phyloP scores from a whole-genome alignment of 1,140 invertebrate genomes.

The Drosophila aff. region DNA sequence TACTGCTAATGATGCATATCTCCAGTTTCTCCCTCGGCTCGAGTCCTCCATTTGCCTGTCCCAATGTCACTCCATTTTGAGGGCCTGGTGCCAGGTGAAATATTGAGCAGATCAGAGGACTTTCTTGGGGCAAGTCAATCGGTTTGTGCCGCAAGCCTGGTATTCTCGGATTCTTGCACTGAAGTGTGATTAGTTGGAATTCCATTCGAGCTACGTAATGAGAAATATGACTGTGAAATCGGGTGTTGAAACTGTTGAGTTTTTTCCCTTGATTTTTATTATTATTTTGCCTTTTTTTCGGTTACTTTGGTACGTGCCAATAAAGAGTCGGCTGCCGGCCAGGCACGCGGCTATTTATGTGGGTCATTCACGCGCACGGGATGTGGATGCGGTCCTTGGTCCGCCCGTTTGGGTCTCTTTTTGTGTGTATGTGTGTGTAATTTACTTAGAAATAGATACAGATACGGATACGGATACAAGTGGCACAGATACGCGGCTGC shows the following conservation, averaged over 20 bases:
- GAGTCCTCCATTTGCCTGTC: constrained; percentile 16
- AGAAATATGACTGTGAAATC: constrained; percentile 23
- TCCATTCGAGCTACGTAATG: background rate
- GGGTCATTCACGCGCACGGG: constrained; percentile 67
- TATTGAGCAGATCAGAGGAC: constrained; percentile 18
- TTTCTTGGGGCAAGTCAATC: constrained; percentile 14
- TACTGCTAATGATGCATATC: constrained; percentile 34
- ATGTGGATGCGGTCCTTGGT: constrained; percentile 37
- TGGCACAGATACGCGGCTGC: constrained; percentile 33
- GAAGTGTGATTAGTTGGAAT: constrained; percentile 8
- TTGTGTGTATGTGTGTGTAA: constrained; percentile 44
- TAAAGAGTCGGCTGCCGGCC: constrained; percentile 33
- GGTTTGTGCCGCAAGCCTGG: constrained; percentile 5
- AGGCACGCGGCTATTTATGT: constrained; percentile 72
- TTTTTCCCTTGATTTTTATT: constrained; percentile 16
- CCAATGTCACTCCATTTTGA: constrained; percentile 38
- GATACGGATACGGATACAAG: constrained; percentile 50
- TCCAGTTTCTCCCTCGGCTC: background rate
- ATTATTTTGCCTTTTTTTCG: constrained; percentile 9
- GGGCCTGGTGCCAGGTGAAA: constrained; percentile 15
- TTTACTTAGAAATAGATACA: constrained; percentile 75
- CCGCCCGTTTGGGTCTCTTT: constrained; percentile 3
- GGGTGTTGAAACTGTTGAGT: constrained; percentile 30
- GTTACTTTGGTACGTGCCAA: constrained; percentile 65
- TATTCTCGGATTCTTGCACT: background rate